These are phyloP conservation scores for Plutella xylostella DNA, from an alignment of 2,888 invertebrate genomes.

Conservation along the genomic window DNA sequence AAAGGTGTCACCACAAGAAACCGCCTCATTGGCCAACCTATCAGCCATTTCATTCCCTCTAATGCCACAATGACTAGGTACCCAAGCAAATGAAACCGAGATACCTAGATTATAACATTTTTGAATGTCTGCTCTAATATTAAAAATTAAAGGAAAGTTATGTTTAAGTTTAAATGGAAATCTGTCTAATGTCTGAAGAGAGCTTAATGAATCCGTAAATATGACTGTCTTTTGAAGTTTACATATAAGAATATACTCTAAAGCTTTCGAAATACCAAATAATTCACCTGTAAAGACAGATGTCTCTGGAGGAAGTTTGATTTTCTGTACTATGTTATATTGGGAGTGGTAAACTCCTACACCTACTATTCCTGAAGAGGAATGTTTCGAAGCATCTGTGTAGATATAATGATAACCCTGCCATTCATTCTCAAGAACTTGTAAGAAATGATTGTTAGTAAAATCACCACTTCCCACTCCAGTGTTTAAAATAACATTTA, in stretches of 20 bases:
- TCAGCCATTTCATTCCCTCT: too few species aligned
- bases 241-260: not conserved
- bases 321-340: not conserved
- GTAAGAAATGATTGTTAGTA: not conserved
- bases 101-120: too few species aligned
- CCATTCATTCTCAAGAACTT: not conserved
- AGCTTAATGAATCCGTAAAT: slow-evolving; percentile 1
- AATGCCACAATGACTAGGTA: too few species aligned
- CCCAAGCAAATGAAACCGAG: too few species aligned
- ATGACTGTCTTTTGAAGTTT: not conserved
- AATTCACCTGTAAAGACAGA: not conserved
- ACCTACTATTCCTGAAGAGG: not conserved
- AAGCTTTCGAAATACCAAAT: not conserved
- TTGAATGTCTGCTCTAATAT: too few species aligned
- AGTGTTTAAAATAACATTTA: not conserved
- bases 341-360: not conserved
- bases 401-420: not conserved
- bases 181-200: not conserved
- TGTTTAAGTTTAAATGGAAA: not conserved
- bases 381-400: not conserved
- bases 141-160: too few species aligned
- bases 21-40: too few species aligned
- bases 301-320: not conserved
- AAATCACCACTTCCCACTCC: not conserved
- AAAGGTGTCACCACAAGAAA: too few species aligned